Percentiles rank a stretch among this genome's conserved stretches.
Evolutionary conservation across 2,113 vertebrate species (phyloP).

Genomic region (Tapirus terrestris): DNA sequence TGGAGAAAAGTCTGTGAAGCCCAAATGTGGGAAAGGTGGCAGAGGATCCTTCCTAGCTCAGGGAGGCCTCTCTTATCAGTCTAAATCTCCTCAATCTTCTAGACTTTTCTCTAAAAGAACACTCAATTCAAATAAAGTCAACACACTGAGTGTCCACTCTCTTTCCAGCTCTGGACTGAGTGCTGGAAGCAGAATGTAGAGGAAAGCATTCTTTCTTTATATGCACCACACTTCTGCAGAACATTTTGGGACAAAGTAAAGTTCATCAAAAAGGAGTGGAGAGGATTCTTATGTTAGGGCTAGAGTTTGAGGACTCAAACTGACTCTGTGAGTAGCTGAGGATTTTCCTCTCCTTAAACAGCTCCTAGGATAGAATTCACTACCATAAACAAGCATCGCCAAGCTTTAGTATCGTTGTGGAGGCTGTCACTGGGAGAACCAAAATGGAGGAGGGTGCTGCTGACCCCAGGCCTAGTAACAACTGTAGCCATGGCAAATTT

Average conservation of each 20-base stretch:
- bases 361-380: constrained; percentile 19
- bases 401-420: constrained; percentile 29
- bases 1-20: not conserved
- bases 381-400: constrained; percentile 15
- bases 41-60: not conserved
- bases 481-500: not conserved
- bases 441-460: not conserved
- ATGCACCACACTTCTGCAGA: not conserved
- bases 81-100: not conserved
- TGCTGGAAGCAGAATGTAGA: not conserved
- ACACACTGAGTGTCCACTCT: not conserved
- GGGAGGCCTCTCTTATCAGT: not conserved
- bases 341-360: constrained; percentile 32
- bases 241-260: not conserved
- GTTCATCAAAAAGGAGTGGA: not conserved
- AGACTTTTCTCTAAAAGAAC: constrained; percentile 29
- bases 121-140: constrained; percentile 17
- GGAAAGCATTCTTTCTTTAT: not conserved
- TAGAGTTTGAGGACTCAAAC: not conserved
- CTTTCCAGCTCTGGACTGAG: not conserved
- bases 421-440: not conserved
- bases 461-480: not conserved
- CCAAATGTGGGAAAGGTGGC: not conserved
- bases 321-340: not conserved
- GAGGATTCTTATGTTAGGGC: not conserved